phyloP scores from a whole-genome alignment of 2,113 vertebrate genomes.

The Anarrhichthys ocellatus region DNA sequence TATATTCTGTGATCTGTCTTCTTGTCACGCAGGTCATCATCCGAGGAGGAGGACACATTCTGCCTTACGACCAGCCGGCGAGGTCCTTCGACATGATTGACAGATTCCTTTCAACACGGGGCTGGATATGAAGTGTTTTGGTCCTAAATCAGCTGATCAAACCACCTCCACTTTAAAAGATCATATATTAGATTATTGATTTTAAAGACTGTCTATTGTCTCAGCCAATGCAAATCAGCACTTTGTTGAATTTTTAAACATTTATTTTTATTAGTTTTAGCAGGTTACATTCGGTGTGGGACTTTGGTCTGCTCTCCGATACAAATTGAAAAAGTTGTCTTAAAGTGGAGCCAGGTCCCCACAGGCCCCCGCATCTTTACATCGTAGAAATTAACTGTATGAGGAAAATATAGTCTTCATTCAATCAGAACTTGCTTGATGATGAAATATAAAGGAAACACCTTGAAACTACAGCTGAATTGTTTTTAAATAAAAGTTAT shows the following conservation, averaged over 20 bases:
- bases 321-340: neutral
- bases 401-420: neutral
- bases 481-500: constrained; percentile 20
- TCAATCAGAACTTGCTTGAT: constrained; percentile 4
- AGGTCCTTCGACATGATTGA: constrained; percentile 89
- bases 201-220: constrained; percentile 34
- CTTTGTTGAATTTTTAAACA: neutral
- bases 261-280: neutral
- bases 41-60: constrained; percentile 88
- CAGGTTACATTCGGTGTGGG: neutral
- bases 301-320: neutral
- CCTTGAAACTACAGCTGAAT: neutral
- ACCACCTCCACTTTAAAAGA: neutral
- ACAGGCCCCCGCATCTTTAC: neutral
- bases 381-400: neutral
- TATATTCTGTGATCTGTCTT: neutral
- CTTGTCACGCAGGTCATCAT: constrained; percentile 82
- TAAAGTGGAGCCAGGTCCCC: neutral
- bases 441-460: constrained; percentile 5
- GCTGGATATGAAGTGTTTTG: constrained; percentile 67
- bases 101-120: constrained; percentile 86
- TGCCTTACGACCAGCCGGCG: constrained; percentile 87
- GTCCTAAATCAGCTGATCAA: neutral
- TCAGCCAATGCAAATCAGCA: constrained; percentile 10
- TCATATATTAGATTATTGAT: constrained; percentile 21